A percentile compares a stretch with the other conserved stretches of the same genome.
Evolutionary conservation across 2,113 vertebrate species (phyloP).

Genomic region (Holacanthus passer): DNA sequence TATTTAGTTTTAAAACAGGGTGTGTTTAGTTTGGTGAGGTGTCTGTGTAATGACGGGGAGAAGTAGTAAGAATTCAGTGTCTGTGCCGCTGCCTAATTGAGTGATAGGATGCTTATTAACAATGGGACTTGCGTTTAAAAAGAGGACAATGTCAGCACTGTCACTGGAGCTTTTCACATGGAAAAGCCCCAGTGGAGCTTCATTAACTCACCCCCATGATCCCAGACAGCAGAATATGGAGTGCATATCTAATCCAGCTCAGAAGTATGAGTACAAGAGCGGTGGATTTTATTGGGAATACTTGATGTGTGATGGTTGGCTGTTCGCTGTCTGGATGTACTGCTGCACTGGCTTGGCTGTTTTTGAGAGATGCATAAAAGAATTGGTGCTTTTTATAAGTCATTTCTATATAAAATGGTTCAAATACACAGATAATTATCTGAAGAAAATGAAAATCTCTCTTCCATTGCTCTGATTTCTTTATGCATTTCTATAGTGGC

Average conservation of each 20-base stretch:
- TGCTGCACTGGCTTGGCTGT: constrained; percentile 10
- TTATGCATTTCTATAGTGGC: background rate
- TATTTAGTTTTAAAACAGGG: constrained; percentile 29
- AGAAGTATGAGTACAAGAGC: constrained; percentile 42
- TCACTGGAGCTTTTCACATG: constrained; percentile 63
- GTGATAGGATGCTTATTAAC: constrained; percentile 67
- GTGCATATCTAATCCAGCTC: constrained; percentile 71
- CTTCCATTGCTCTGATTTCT: background rate
- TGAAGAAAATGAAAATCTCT: background rate
- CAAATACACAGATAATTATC: background rate
- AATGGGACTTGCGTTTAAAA: constrained; percentile 59
- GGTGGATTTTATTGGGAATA: constrained; percentile 34
- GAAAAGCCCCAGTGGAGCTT: constrained; percentile 68
- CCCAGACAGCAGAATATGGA: constrained; percentile 69
- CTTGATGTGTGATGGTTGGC: constrained; percentile 41
- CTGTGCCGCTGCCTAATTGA: constrained; percentile 63
- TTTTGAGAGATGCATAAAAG: constrained; percentile 10
- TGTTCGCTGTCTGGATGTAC: constrained; percentile 32
- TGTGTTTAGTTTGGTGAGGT: background rate
- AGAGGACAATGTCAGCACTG: constrained; percentile 65
- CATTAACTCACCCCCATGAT: constrained; percentile 74
- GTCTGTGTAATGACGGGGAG: too few relatives aligned
- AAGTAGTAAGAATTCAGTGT: background rate
- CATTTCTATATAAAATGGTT: background rate
- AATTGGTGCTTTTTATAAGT: background rate